Conservation (phyloP, 2,888 invertebrate genomes). For the Priocnemis perturbator region DNA sequence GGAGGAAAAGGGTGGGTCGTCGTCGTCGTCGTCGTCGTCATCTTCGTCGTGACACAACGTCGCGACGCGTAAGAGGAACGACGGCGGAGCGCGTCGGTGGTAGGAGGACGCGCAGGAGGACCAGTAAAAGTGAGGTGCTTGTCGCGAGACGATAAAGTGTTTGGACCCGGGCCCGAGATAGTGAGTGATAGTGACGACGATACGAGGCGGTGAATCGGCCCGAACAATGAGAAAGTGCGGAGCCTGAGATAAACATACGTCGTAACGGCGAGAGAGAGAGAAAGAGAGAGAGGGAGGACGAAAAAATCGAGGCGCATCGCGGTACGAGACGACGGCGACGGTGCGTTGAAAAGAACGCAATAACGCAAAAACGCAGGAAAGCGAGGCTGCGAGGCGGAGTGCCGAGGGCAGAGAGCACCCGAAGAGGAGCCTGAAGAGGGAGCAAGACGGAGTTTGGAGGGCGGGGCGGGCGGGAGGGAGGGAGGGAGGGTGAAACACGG, state of each 20-base stretch:
- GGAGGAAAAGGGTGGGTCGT: slow-evolving; percentile 3
- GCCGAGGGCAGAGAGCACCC: slow-evolving; percentile 34
- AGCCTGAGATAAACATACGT: slow-evolving; percentile 13
- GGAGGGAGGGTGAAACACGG: slow-evolving; percentile 57
- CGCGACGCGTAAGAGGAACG: slow-evolving; percentile 1
- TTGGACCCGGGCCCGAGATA: slow-evolving; percentile 24
- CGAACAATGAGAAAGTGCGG: background rate
- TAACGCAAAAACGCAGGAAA: slow-evolving; percentile 16
- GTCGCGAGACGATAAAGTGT: slow-evolving; percentile 7
- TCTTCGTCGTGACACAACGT: background rate
- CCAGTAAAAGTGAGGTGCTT: background rate
- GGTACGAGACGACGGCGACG: slow-evolving; percentile 9
- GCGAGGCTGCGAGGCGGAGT: slow-evolving; percentile 12
- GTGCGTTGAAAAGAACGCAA: no score
- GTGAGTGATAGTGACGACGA: slow-evolving; percentile 29
- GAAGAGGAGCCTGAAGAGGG: slow-evolving; percentile 40
- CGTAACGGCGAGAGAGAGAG: slow-evolving; percentile 17
- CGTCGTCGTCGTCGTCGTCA: slow-evolving; percentile 6
- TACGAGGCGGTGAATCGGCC: slow-evolving; percentile 13
- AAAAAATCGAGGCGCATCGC: slow-evolving; percentile 23
- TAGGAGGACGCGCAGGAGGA: background rate
- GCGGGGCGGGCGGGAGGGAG: slow-evolving; percentile 47
- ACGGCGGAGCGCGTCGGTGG: background rate
- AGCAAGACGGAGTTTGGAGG: slow-evolving; percentile 54
- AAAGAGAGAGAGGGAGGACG: slow-evolving; percentile 22